phyloP scores from a whole-genome alignment of 2,888 invertebrate genomes.

The Oscheius onirici region DNA sequence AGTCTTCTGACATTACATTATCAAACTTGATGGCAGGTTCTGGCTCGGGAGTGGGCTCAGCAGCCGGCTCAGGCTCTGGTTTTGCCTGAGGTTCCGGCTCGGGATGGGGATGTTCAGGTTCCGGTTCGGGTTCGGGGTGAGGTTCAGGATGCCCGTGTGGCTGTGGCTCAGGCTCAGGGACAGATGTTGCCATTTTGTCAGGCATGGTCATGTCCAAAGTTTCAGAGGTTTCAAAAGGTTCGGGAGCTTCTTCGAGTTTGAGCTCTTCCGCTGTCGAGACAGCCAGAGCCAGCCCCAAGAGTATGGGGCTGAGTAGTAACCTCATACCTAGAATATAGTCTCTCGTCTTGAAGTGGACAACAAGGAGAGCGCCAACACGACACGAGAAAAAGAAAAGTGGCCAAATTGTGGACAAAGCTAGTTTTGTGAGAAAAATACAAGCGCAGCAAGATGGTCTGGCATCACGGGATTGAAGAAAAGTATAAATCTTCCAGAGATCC shows the following conservation, averaged over 20 bases:
- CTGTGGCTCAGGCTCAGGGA: conserved; percentile 42
- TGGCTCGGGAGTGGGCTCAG: conserved; percentile 46
- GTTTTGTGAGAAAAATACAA: conserved; percentile 15
- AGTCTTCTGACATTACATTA: conserved; percentile 61
- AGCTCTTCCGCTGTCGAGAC: conserved; percentile 9
- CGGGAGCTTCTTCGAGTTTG: conserved; percentile 9
- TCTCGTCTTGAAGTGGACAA: conserved; percentile 2
- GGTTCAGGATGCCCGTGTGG: neutral
- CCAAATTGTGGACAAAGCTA: conserved; percentile 22
- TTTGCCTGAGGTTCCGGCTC: conserved; percentile 43
- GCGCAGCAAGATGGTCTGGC: neutral
- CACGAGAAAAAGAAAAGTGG: conserved; percentile 19
- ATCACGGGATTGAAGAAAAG: neutral
- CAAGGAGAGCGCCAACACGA: neutral
- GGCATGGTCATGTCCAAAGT: conserved; percentile 15
- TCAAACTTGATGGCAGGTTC: conserved; percentile 67
- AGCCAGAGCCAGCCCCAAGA: conserved; percentile 16
- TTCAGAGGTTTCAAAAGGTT: conserved; percentile 28
- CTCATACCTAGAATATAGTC: conserved; percentile 21
- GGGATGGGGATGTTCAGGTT: conserved; percentile 28
- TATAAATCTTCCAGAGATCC: neutral
- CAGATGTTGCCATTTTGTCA: conserved; percentile 39
- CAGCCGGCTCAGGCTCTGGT: conserved; percentile 13
- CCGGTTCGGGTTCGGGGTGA: conserved; percentile 31
- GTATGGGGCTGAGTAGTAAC: conserved; percentile 15